phyloP scores from a whole-genome alignment of 2,888 invertebrate species.

The Pyrgus malvae region DNA sequence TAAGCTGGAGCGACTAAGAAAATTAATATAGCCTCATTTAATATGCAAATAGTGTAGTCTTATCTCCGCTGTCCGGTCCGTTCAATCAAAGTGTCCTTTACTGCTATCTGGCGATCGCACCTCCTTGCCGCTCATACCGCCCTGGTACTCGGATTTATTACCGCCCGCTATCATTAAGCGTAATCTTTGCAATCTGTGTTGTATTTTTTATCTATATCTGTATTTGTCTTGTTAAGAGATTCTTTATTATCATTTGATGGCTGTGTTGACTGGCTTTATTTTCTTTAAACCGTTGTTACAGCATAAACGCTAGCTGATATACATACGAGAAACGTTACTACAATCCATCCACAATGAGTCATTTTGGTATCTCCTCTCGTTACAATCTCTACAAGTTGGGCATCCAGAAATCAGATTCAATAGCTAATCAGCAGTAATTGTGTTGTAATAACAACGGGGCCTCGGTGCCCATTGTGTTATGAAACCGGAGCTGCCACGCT shows the following conservation, averaged over 20 bases:
- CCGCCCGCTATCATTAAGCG: constrained; percentile 57
- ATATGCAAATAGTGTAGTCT: constrained; percentile 71
- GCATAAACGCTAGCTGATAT: too few species aligned
- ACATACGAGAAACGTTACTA: too few species aligned
- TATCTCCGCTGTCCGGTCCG: constrained; percentile 74
- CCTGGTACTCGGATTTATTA: constrained; percentile 67
- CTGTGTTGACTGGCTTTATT: too few species aligned
- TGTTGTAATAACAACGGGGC: constrained; percentile 41
- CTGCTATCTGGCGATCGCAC: constrained; percentile 66
- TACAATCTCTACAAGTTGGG: neutral
- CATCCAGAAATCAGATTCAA: constrained; percentile 37
- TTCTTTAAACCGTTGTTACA: too few species aligned
- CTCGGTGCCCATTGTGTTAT: constrained; percentile 38
- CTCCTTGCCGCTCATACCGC: constrained; percentile 59
- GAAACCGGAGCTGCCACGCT: constrained; percentile 36
- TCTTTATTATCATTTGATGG: constrained; percentile 4
- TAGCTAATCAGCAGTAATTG: constrained; percentile 47
- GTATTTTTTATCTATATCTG: constrained; percentile 39
- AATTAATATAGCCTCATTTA: constrained; percentile 78
- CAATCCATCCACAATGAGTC: neutral
- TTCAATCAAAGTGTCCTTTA: constrained; percentile 80
- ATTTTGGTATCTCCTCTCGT: neutral
- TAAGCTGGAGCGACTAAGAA: constrained; percentile 41
- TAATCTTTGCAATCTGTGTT: constrained; percentile 54
- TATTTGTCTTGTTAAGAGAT: constrained; percentile 28